These are phyloP conservation scores for Blennius ocellaris DNA, from an alignment of 2,113 vertebrate species.

Conservation along the genomic window DNA sequence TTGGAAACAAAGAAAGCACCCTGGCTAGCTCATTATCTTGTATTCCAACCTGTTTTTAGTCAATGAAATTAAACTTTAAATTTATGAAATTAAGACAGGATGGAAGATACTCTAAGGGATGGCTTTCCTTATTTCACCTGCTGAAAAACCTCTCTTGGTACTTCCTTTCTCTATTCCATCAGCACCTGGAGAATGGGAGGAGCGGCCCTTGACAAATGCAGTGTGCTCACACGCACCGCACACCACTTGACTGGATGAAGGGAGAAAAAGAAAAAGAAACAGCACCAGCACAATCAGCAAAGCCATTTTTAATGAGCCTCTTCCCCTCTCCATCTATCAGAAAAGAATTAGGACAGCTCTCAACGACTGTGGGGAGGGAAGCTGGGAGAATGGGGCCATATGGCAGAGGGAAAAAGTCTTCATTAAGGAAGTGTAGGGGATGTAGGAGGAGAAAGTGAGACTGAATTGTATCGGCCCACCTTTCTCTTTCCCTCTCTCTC, in stretches of 20 bases:
- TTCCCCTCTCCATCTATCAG: constrained; percentile 67
- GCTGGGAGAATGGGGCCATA: constrained; percentile 56
- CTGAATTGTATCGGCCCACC: constrained; percentile 30
- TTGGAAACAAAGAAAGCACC: too few species aligned
- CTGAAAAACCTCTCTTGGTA: constrained; percentile 6
- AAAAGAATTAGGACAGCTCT: constrained; percentile 73
- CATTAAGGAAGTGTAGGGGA: constrained; percentile 70
- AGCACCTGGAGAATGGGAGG: constrained; percentile 9
- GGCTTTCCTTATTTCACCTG: constrained; percentile 6
- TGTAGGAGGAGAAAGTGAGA: constrained; percentile 34
- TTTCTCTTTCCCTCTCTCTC: background rate
- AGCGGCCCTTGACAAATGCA: constrained; percentile 29
- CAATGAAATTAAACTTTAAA: background rate
- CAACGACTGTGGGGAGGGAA: constrained; percentile 48
- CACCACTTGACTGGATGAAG: constrained; percentile 7
- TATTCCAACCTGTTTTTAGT: background rate
- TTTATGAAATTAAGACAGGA: background rate
- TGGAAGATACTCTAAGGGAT: constrained; percentile 7
- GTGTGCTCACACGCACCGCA: constrained; percentile 1
- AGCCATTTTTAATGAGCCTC: constrained; percentile 72
- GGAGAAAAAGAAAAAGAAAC: background rate
- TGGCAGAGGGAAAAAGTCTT: constrained; percentile 61
- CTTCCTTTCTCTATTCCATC: background rate
- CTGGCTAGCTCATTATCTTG: background rate
- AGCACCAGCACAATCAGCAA: constrained; percentile 62